phyloP scores from a whole-genome alignment of 1,140 invertebrate species.

The Latrodectus geometricus region DNA sequence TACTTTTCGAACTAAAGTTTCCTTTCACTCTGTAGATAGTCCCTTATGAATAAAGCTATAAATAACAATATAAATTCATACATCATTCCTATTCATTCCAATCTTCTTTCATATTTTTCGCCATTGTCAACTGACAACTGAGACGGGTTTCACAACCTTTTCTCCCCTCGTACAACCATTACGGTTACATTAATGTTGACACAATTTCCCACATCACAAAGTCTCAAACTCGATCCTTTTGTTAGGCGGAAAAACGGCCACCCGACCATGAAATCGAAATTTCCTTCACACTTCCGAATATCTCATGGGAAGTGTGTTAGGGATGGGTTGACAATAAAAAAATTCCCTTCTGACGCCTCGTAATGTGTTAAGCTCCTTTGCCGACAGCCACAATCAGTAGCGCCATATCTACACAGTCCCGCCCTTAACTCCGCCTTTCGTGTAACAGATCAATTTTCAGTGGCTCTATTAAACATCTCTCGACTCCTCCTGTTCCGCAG shows the following conservation, averaged over 20 bases:
- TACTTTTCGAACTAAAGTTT: too few species aligned
- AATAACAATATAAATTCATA: too few species aligned
- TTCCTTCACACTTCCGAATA: constrained; percentile 15
- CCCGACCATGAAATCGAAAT: constrained; percentile 40
- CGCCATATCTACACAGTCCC: constrained; percentile 4
- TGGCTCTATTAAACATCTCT: constrained; percentile 1
- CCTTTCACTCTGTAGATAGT: too few species aligned
- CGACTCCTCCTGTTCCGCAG: constrained; percentile 12
- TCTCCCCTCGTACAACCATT: constrained; percentile 27
- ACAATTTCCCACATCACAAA: neutral
- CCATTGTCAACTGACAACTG: neutral
- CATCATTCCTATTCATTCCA: neutral
- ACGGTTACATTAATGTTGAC: constrained; percentile 7
- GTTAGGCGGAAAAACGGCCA: neutral
- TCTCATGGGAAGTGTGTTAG: constrained; percentile 1
- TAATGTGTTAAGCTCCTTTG: constrained; percentile 44
- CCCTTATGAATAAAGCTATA: too few species aligned
- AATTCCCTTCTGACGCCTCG: constrained; percentile 13
- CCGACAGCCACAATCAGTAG: constrained; percentile 29
- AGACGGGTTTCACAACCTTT: neutral
- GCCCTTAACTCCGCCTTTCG: constrained; percentile 12
- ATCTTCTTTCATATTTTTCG: neutral
- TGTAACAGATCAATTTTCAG: constrained; percentile 10
- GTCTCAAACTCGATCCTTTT: neutral
- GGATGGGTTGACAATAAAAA: neutral